Conservation (phyloP, 2,888 invertebrate species). For the Andrena haemorrhoa region DNA sequence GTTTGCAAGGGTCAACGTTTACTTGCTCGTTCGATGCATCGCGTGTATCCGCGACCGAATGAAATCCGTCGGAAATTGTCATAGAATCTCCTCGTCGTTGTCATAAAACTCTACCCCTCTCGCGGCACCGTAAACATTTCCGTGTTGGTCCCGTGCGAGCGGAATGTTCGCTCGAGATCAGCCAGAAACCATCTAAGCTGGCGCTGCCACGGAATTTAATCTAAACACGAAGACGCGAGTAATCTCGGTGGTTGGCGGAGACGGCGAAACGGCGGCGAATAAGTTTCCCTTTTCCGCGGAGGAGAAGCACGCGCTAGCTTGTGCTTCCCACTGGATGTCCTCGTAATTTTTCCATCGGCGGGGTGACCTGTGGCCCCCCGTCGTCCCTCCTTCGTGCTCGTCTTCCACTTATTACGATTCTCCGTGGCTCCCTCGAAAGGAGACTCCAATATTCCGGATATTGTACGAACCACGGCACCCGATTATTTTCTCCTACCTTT, state of each 20-base stretch:
- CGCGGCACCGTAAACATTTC: constrained; percentile 27
- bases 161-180: constrained; percentile 32
- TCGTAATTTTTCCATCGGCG: constrained; percentile 60
- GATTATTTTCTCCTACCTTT: constrained; percentile 64
- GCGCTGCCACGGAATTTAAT: constrained; percentile 52
- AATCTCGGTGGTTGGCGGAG: constrained; percentile 53
- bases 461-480: constrained; percentile 70
- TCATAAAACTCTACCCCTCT: neutral
- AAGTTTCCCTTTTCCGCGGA: constrained; percentile 45
- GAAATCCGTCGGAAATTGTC: neutral
- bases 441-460: constrained; percentile 73
- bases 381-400: constrained; percentile 19
- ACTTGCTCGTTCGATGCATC: too few relatives aligned
- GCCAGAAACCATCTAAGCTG: constrained; percentile 38
- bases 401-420: constrained; percentile 69
- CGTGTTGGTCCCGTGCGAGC: neutral
- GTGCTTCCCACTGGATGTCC: constrained; percentile 5
- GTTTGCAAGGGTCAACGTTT: too few relatives aligned
- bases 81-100: neutral
- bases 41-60: too few relatives aligned
- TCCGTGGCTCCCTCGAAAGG: constrained; percentile 51
- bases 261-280: constrained; percentile 43
- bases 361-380: constrained; percentile 50
- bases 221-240: constrained; percentile 51
- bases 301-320: neutral